Evolutionary conservation across 2,797 vertebrate species (phyloP).

Genomic region (Acanthopagrus latus): DNA sequence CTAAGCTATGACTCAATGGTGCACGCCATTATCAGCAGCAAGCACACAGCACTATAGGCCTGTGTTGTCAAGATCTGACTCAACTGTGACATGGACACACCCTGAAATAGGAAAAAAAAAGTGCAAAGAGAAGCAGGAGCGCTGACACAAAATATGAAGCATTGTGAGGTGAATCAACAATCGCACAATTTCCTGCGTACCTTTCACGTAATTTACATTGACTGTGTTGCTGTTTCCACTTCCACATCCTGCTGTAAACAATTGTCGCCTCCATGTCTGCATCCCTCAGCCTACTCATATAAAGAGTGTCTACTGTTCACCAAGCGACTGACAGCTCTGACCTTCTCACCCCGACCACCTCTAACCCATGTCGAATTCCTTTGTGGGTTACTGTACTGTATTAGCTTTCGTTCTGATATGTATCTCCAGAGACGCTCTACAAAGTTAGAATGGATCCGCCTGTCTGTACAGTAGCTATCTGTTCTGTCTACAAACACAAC

Average conservation of each 20-base stretch:
- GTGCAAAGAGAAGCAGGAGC: constrained; percentile 13
- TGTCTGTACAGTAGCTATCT: constrained; percentile 45
- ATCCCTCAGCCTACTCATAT: constrained; percentile 17
- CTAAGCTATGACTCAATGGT: constrained; percentile 77
- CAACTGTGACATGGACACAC: constrained; percentile 56
- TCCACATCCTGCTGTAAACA: constrained; percentile 15
- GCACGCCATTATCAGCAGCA: constrained; percentile 62
- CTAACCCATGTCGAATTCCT: constrained; percentile 47
- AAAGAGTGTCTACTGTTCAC: constrained; percentile 22
- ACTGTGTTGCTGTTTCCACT: constrained; percentile 14
- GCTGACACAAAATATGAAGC: not conserved
- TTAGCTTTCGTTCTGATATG: constrained; percentile 35
- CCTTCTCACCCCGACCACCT: constrained; percentile 49
- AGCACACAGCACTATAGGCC: constrained; percentile 45
- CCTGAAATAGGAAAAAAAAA: constrained; percentile 48
- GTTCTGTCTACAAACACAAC: constrained; percentile 54
- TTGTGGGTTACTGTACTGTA: constrained; percentile 36
- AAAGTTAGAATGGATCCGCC: constrained; percentile 61
- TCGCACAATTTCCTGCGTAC: constrained; percentile 14
- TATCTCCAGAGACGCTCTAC: constrained; percentile 49
- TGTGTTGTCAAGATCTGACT: constrained; percentile 56
- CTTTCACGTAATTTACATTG: constrained; percentile 12
- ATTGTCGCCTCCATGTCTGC: constrained; percentile 16
- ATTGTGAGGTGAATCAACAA: not conserved
- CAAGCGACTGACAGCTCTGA: constrained; percentile 49